A percentile compares a stretch with the other conserved stretches of the same genome.
Conservation (phyloP, 1,140 invertebrate species). For the Plodia interpunctella region DNA sequence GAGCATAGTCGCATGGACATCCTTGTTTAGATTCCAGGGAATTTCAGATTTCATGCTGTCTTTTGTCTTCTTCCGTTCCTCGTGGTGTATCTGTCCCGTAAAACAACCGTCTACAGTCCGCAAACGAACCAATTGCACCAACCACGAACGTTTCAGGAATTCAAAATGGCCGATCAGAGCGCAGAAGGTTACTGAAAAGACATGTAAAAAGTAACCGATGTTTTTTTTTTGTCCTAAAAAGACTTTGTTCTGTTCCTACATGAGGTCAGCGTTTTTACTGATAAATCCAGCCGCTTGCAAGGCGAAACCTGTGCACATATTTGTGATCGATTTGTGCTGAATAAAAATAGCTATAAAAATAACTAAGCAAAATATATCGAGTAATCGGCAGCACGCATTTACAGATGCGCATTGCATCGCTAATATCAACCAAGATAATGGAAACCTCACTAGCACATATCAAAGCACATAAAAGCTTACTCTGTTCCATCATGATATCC, state of each 20-base stretch:
- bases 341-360: too few species aligned
- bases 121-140: neutral
- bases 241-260: neutral
- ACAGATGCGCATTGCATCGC: too few species aligned
- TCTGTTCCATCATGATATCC: neutral
- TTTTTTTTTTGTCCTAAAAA: too few species aligned
- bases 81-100: neutral
- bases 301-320: too few species aligned
- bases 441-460: too few species aligned
- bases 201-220: too few species aligned
- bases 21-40: neutral
- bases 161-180: neutral
- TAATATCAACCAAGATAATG: too few species aligned
- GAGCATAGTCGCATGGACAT: neutral
- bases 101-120: neutral
- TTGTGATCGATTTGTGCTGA: too few species aligned
- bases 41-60: neutral
- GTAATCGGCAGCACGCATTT: too few species aligned
- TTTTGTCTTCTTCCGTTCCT: neutral
- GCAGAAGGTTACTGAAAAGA: neutral
- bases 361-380: too few species aligned
- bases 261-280: neutral
- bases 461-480: neutral
- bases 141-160: neutral
- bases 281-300: neutral